phyloP scores from a whole-genome alignment of 2,797 vertebrate genomes.

The Eidolon dupreanum region DNA sequence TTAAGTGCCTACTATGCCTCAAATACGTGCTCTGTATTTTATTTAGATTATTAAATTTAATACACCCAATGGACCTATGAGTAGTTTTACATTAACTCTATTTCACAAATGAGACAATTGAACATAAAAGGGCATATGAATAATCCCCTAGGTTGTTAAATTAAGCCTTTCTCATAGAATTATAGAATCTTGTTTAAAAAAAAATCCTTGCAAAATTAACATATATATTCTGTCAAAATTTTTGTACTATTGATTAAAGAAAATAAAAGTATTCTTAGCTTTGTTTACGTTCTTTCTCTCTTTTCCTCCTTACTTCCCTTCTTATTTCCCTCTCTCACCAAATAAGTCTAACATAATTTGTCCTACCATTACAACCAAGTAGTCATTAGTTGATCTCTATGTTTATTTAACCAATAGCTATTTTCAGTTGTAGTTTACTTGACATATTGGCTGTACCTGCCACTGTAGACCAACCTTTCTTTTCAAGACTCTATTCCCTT shows the following conservation, averaged over 20 bases:
- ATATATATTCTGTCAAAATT: neutral
- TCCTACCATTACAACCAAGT: neutral
- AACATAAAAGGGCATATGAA: neutral
- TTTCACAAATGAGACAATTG: neutral
- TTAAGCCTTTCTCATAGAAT: neutral
- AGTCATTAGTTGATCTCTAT: neutral
- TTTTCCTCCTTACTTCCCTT: neutral
- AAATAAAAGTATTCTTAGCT: neutral
- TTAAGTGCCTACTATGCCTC: neutral
- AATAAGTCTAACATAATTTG: neutral
- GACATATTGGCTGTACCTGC: neutral
- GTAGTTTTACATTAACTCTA: neutral
- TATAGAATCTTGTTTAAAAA: too few species aligned
- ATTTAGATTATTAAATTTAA: constrained; percentile 28
- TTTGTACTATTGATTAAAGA: neutral
- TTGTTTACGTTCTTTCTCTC: neutral
- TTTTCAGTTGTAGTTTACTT: neutral
- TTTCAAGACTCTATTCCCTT: neutral
- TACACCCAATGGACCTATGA: neutral
- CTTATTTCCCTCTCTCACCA: neutral
- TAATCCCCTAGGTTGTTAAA: neutral
- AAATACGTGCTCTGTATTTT: neutral
- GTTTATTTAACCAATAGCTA: neutral
- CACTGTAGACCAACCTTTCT: neutral
- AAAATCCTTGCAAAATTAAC: neutral